Base-by-base conservation (phyloP, 2,888 invertebrate genomes). In the Hydroisotoma schaefferi region DNA sequence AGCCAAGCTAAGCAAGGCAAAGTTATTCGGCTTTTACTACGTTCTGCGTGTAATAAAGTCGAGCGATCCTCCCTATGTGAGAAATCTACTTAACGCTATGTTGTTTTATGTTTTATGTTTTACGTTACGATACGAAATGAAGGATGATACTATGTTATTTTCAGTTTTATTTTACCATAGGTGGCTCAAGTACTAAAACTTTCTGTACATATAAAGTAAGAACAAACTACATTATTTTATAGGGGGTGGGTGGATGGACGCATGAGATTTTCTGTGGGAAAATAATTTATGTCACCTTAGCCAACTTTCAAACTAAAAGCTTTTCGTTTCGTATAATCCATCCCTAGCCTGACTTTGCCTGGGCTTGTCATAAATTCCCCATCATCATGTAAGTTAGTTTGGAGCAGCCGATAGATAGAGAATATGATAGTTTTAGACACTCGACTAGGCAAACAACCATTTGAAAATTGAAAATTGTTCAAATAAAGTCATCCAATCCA, bases 391-490 rank as follows among this genome's bases (percentile, higher is more conserved):
- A 40, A 18, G 40, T 40, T 18, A n/a, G n/a, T n/a, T n/a, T n/a
- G n/a, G n/a, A n/a, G n/a, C n/a, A n/a, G n/a, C n/a, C n/a, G n/a
- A n/a, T n/a, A n/a, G 15, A 20, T 15, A 20, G 40, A 40, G 40
- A 40, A 40, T 40, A 40, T 40, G 40, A 40, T 59, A 59, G 63
- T 63, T 63, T 63, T 59, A 62, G 59, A 61, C 65, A 67, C 67
- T 67, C 69, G 67, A 55, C 62, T 68, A 59, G 59, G 66, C 62
- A 68, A 70, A 70, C 70, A 70, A 64, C 65, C 67, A 65, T 68
- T 70, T 70, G 63, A 70, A 70, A 63, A 70, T 70, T 70, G 70
- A 70, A 70, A 70, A 70, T 70, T 70, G 70, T 70, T 70, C 70
- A 70, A 70, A 70, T 68, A 70, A 64, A 70, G 64, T 63, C 63